Base-by-base conservation (phyloP, 1,140 invertebrate genomes). In the Maconellicoccus hirsutus region DNA sequence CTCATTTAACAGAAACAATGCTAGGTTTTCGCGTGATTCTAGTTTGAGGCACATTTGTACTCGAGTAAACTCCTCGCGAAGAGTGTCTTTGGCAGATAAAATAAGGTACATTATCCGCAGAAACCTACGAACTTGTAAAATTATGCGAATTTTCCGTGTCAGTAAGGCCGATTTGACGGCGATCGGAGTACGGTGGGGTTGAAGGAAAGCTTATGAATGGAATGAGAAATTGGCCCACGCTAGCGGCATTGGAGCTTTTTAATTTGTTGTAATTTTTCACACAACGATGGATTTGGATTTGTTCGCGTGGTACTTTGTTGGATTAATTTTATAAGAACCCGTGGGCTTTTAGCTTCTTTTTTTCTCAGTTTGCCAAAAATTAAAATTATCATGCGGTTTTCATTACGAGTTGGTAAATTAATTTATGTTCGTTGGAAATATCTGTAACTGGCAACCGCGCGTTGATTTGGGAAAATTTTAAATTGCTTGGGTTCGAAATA, bases 21-120 rank as follows among this genome's bases (percentile, higher is more conserved):
- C 42, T 14, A 3, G 12, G n/a, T 16, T 16, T 14, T 52, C 42
- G 42, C 6, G 12, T 2, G 42, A 19, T 52, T 52, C 42, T 52
- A 52, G 42, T 52, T 52, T 16, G 42, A 16, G 42, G 42, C 42
- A 52, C 42, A 52, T 52, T 52, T 52, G 42, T 52, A 52, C 42
- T 52, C 42, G 2, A 52, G 12, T 52, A 52, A 52, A 52, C 42
- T 52, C 42, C 42, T 52, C 42, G 42, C 42, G 6, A 16, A 52
- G 42, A 52, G 42, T 52, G 42, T 52, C 42, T 52, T 52, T 52
- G 42, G 42, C 42, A 52, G 42, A 52, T 52, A 52, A 52, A 52
- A 52, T 52, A 52, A 52, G 42, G 42, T 52, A 52, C 42, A 52
- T 52, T 52, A 52, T 52, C 42, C 42, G 42, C 42, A 52, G 42